Evolutionary conservation across 2,797 vertebrate genomes (phyloP).

Genomic region (Phalanger gymnotis): DNA sequence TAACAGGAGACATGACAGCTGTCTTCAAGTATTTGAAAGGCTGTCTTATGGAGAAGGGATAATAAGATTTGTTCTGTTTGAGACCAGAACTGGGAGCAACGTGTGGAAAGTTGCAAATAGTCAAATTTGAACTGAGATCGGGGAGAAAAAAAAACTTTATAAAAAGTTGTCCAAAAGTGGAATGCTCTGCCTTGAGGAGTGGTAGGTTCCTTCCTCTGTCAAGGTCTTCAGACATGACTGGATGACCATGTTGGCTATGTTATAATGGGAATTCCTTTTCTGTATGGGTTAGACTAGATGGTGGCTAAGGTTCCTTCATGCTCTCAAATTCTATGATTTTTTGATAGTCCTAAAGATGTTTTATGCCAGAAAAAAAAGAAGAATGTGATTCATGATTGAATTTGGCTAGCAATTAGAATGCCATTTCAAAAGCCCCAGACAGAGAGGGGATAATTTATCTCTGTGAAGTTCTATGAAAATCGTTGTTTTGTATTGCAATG

Average conservation of each 20-base stretch:
- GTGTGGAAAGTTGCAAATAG: neutral
- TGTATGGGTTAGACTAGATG: neutral
- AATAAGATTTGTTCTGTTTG: neutral
- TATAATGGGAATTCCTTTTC: neutral
- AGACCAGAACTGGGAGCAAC: neutral
- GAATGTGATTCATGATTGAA: slow-evolving; percentile 66
- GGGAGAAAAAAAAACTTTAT: neutral
- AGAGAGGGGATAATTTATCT: slow-evolving; percentile 63
- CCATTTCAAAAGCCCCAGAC: slow-evolving; percentile 63
- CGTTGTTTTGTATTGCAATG: slow-evolving; percentile 59
- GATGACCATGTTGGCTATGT: neutral
- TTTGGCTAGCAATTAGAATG: slow-evolving; percentile 67
- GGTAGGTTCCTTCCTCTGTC: neutral
- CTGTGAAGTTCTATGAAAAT: slow-evolving; percentile 67
- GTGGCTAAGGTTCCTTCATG: neutral
- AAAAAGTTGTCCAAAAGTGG: neutral
- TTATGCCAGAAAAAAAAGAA: neutral
- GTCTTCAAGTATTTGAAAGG: neutral
- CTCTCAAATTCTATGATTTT: neutral
- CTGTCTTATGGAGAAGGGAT: neutral
- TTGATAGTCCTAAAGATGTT: neutral
- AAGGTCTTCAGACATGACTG: neutral
- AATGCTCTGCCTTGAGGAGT: neutral
- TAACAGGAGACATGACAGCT: neutral
- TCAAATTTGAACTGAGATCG: neutral